These are phyloP conservation scores for Mormyrops boulengeri DNA, from an alignment of 2,797 vertebrate genomes.

Conservation along the genomic window DNA sequence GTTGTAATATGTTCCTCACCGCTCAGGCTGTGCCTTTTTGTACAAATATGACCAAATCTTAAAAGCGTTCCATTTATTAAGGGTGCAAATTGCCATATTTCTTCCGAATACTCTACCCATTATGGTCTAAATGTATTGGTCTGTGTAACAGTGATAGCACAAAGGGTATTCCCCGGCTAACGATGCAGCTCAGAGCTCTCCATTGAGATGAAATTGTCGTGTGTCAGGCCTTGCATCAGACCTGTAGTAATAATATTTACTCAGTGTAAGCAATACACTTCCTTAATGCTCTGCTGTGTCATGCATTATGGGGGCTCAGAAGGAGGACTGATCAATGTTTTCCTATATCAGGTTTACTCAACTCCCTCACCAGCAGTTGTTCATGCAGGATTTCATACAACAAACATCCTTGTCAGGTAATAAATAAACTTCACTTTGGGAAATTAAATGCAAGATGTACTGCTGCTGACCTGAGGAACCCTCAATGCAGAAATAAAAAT, in stretches of 20 bases:
- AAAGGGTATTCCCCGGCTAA: neutral
- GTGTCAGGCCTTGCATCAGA: neutral
- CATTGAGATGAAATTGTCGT: neutral
- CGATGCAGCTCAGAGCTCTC: neutral
- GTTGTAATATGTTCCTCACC: neutral
- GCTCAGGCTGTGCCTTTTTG: neutral
- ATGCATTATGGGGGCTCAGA: neutral
- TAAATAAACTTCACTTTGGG: neutral
- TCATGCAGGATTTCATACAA: neutral
- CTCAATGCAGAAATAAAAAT: neutral
- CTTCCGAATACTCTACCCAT: neutral
- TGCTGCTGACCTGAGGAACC: neutral
- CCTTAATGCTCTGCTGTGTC: neutral
- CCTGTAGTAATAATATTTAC: neutral
- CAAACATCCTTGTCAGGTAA: neutral
- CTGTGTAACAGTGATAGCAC: neutral
- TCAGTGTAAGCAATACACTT: neutral
- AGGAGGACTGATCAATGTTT: neutral
- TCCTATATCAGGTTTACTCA: neutral
- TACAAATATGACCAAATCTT: constrained; percentile 1
- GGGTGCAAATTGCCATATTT: neutral
- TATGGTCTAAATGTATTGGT: neutral
- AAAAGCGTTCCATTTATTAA: neutral
- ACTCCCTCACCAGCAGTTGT: neutral
- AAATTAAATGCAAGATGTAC: neutral